Conservation (phyloP, 2,888 invertebrate genomes). For the Palloptera scutellata region DNA sequence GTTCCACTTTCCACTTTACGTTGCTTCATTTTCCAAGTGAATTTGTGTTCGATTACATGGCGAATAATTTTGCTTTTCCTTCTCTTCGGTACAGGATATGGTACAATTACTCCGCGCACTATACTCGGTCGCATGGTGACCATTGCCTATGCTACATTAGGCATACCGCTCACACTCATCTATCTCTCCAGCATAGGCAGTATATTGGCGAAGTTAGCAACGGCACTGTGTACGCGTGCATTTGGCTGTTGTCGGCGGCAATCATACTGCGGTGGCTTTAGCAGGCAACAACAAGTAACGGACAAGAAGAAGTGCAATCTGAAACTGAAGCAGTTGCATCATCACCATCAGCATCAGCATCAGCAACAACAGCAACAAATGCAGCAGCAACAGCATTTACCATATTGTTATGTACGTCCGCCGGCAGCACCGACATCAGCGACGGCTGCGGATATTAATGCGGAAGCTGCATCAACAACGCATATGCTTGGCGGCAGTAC, state of each 20-base stretch:
- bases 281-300: constrained; percentile 78
- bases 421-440: constrained; percentile 45
- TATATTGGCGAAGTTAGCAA: constrained; percentile 78
- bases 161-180: constrained; percentile 82
- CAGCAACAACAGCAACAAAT: constrained; percentile 48
- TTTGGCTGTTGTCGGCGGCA: constrained; percentile 72
- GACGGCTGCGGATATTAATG: constrained; percentile 51
- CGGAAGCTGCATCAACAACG: background rate
- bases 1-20: background rate
- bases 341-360: constrained; percentile 61
- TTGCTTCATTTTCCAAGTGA: background rate
- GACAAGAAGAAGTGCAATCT: constrained; percentile 76
- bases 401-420: constrained; percentile 34
- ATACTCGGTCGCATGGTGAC: constrained; percentile 86
- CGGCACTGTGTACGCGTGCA: constrained; percentile 79
- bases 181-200: constrained; percentile 85
- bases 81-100: constrained; percentile 75
- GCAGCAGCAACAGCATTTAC: constrained; percentile 49
- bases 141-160: constrained; percentile 80
- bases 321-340: constrained; percentile 70
- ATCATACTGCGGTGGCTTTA: constrained; percentile 75
- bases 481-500: constrained; percentile 2
- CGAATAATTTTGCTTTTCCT: background rate
- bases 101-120: constrained; percentile 86
- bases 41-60: background rate